Evolutionary conservation across 2,113 vertebrate species (phyloP).

Genomic region (Rhinoptilus africanus): DNA sequence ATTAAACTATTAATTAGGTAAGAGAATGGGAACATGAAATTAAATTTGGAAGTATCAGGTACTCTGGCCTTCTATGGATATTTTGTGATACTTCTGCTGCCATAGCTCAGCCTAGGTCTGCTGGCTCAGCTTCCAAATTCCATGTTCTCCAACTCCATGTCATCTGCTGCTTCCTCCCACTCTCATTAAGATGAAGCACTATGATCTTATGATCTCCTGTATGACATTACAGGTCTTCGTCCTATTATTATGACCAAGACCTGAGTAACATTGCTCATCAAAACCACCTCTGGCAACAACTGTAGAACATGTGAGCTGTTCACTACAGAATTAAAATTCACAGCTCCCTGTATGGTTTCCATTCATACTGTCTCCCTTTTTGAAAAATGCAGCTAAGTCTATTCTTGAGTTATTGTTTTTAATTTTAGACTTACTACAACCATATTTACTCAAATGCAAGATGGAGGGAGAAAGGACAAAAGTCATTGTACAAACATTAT

Average conservation of each 20-base stretch:
- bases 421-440: background rate
- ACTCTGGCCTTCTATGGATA: background rate
- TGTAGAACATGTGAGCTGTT: background rate
- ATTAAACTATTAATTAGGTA: background rate
- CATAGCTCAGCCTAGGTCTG: background rate
- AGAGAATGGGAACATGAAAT: background rate
- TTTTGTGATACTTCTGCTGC: background rate
- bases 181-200: background rate
- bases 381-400: background rate
- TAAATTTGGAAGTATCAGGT: background rate
- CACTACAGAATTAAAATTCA: background rate
- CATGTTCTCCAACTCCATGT: background rate
- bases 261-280: background rate
- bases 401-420: background rate
- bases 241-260: background rate
- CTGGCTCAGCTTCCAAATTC: background rate
- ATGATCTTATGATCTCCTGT: background rate
- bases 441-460: background rate
- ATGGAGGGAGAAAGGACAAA: background rate
- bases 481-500: background rate
- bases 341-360: background rate
- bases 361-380: background rate
- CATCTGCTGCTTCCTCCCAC: background rate
- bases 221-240: background rate
- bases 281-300: background rate